Conservation (phyloP, 2,888 invertebrate genomes). For the Piscicola geometra region DNA sequence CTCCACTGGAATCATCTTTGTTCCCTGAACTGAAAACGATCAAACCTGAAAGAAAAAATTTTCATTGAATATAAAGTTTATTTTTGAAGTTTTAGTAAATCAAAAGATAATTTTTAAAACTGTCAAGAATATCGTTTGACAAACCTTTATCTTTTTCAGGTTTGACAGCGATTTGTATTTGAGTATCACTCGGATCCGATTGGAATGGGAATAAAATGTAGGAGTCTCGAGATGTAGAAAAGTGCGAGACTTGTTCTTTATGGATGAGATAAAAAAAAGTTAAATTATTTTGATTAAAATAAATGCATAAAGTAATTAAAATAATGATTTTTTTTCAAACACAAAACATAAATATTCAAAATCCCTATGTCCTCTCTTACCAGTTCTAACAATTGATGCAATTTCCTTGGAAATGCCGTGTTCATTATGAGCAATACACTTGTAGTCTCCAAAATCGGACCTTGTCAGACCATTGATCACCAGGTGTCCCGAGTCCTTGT, state of each 20-base stretch:
- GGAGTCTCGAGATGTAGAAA: not conserved
- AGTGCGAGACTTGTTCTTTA: not conserved
- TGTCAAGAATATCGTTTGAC: not conserved
- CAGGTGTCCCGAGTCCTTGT: too few relatives aligned
- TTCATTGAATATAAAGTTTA: not conserved
- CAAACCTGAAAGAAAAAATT: not conserved
- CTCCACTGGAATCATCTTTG: not conserved
- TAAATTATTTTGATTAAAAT: too few relatives aligned
- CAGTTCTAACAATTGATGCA: not conserved
- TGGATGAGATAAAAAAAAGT: too few relatives aligned
- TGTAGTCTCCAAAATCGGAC: not conserved
- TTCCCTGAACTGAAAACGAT: not conserved
- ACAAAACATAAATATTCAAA: too few relatives aligned
- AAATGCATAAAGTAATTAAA: too few relatives aligned
- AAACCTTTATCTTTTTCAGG: not conserved
- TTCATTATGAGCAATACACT: not conserved
- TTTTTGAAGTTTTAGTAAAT: not conserved
- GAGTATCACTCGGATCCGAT: not conserved
- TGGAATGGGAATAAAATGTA: constrained; percentile 4
- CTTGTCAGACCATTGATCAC: not conserved
- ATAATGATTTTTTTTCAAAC: too few relatives aligned
- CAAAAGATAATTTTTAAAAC: not conserved
- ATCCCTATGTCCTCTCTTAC: not conserved
- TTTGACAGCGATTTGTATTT: not conserved
- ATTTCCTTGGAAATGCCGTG: not conserved